These are phyloP conservation scores for Xyliphius kryptos DNA, from an alignment of 2,113 vertebrate species.

Conservation along the genomic window DNA sequence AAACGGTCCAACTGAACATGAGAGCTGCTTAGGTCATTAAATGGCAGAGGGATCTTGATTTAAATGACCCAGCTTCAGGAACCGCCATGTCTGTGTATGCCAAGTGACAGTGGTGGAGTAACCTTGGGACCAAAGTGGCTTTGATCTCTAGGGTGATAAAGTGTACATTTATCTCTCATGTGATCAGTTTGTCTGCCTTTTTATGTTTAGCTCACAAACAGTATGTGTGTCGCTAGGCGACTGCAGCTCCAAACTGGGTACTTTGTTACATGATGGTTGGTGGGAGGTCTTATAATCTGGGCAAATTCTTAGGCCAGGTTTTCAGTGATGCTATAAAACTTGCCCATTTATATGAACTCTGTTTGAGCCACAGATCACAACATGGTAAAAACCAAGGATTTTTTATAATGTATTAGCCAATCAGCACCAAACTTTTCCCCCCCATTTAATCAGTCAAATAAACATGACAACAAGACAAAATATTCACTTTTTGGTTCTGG, in stretches of 20 bases:
- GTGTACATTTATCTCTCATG: conserved; percentile 25
- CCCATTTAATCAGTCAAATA: too few species aligned
- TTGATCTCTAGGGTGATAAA: conserved; percentile 26
- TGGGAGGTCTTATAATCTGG: not conserved
- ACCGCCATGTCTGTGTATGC: not conserved
- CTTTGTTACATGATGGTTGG: conserved; percentile 16
- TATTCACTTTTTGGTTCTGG: too few species aligned
- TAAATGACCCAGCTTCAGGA: conserved; percentile 3
- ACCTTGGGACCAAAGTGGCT: conserved; percentile 28
- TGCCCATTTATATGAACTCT: too few species aligned
- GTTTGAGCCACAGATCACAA: too few species aligned
- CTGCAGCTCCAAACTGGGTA: conserved; percentile 19
- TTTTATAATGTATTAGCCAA: too few species aligned
- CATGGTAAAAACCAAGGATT: too few species aligned
- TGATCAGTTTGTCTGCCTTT: conserved; percentile 26
- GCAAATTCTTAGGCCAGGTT: too few species aligned
- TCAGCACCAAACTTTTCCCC: too few species aligned
- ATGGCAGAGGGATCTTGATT: not conserved
- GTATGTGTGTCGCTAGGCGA: conserved; percentile 23
- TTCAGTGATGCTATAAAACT: too few species aligned
- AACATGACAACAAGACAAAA: too few species aligned
- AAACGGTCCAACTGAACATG: not conserved
- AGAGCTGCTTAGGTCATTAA: not conserved
- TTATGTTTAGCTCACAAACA: conserved; percentile 28
- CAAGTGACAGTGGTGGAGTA: not conserved